Evolutionary conservation across 1,140 invertebrate genomes (phyloP), one percentile per base, ranked within the genome.

Genomic region (Tetramorium alpestre): DNA sequence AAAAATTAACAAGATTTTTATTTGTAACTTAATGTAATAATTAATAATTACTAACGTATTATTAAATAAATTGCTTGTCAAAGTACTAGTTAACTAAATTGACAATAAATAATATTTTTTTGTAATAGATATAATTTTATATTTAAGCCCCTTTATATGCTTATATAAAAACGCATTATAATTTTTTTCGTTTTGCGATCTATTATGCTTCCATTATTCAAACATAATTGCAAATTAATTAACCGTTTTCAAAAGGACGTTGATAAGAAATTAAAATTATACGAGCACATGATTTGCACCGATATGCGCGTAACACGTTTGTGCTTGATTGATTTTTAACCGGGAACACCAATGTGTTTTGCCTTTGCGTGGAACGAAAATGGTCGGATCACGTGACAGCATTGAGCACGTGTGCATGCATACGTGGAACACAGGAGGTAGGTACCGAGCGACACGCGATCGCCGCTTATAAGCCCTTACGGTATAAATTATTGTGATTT

Each of bases 401-500:
- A 54, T 44, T 28, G 81, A 88, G 87, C 90, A 89, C 86, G 81
- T 85, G 90, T 88, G 86, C 64, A 81, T 87, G 69, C 85, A 91
- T 90, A 70, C 18, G 60, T 54, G 75, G 70, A 75, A 85, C 88
- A 72, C 62, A 73, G 88, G 89, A 89, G 82, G 89, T 86, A 86
- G 86, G 78, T 86, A 89, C 87, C 91, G 65, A 88, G 78, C 92
- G 92, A 94, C 94, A 94, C 94, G 95, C 94, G 93, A 95, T 94
- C 93, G 90, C 92, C 92, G 91, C 92, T 92, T 92, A 75, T 75
- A 88, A 92, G 93, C 88, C 93, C 93, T 93, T 92, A 92, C 84
- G 78, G 89, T 93, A 93, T 95, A 95, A 95, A 94, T 95, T 94
- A 95, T 95, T 92, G 91, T 92, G 90, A 94, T 94, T 95, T 95